Percentiles rank a stretch among this genome's conserved stretches.
Evolutionary conservation across 2,113 vertebrate species (phyloP).

Genomic region (Lagopus leucura): DNA sequence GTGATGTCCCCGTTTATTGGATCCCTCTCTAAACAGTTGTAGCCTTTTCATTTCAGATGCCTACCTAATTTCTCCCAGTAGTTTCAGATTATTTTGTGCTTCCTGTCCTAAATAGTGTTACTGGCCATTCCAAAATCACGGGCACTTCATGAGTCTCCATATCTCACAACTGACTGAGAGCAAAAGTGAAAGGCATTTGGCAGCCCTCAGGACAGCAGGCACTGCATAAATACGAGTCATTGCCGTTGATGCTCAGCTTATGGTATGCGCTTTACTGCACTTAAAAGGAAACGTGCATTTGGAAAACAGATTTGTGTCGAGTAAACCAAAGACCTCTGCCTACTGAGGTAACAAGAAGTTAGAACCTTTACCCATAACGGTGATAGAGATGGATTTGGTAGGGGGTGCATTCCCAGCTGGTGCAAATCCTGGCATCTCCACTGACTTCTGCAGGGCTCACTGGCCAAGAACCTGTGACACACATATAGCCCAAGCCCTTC

Average conservation of each 20-base stretch:
- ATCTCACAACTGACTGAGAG: not conserved
- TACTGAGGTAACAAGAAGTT: not conserved
- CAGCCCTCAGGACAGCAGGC: not conserved
- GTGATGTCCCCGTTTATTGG: not conserved
- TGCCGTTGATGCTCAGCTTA: not conserved
- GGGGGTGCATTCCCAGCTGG: not conserved
- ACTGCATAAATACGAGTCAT: not conserved
- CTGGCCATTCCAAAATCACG: not conserved
- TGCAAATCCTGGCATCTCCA: not conserved
- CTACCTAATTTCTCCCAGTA: not conserved
- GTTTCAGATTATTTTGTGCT: not conserved
- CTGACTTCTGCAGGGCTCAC: not conserved
- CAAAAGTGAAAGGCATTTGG: not conserved
- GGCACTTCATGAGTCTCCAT: fast-evolving
- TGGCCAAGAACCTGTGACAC: not conserved
- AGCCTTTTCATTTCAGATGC: not conserved
- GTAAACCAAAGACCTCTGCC: not conserved
- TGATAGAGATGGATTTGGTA: not conserved
- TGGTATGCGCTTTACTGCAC: not conserved
- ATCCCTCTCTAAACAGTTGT: not conserved
- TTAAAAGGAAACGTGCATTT: not conserved
- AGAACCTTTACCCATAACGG: not conserved
- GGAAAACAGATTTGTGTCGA: not conserved
- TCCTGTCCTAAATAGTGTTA: not conserved
- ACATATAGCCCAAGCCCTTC: not conserved